A percentile compares a stretch with the other conserved stretches of the same genome.
Conservation (phyloP, 2,888 invertebrate genomes). For the Digitonthophagus gazella region DNA sequence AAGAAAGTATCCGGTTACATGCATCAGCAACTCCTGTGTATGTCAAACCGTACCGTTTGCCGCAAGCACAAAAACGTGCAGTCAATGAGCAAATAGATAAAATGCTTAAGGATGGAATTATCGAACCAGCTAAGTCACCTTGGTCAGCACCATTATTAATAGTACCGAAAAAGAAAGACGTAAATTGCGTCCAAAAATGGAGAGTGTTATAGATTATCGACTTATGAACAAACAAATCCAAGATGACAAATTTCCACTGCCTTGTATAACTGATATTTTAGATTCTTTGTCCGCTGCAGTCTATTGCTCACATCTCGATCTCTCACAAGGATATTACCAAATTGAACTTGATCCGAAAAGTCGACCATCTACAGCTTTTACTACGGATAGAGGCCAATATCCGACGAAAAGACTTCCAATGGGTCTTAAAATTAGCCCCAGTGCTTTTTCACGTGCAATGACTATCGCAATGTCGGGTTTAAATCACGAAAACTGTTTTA, state of each 20-base stretch:
- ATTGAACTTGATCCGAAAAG: too few species aligned
- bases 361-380: too few species aligned
- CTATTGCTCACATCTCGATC: constrained; percentile 36
- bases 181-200: constrained; percentile 17
- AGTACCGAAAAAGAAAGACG: constrained; percentile 17
- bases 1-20: too few species aligned
- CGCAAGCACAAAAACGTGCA: constrained; percentile 15
- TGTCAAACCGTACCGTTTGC: constrained; percentile 20
- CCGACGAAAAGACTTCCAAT: too few species aligned
- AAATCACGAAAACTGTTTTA: too few species aligned
- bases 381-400: too few species aligned
- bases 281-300: constrained; percentile 36
- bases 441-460: too few species aligned
- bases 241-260: constrained; percentile 32
- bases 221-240: constrained; percentile 25
- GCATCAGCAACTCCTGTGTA: too few species aligned
- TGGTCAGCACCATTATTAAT: constrained; percentile 24
- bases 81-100: constrained; percentile 18
- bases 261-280: constrained; percentile 37
- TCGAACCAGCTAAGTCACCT: constrained; percentile 24
- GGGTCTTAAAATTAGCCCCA: too few species aligned
- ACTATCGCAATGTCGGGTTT: too few species aligned
- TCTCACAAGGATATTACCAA: too few species aligned
- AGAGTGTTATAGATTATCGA: constrained; percentile 27
- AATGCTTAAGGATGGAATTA: constrained; percentile 21